Base-by-base conservation (phyloP, 2,888 invertebrate species). In the Hipparchia semele region DNA sequence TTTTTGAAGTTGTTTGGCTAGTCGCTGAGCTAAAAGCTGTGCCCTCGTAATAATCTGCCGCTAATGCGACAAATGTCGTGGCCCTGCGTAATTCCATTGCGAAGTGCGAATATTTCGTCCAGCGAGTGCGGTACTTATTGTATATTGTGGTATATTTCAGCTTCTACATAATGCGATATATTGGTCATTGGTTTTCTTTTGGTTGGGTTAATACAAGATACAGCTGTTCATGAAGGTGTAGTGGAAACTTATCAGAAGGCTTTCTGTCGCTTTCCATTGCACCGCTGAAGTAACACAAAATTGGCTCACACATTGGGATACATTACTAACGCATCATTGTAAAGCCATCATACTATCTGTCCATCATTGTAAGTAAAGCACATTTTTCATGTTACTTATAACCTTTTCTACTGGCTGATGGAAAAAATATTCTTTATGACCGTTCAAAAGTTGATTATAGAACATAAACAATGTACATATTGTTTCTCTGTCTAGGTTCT, bases 151-250 rank as follows among this genome's bases (percentile, higher is more conserved):
- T 92, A 92, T 90, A 92, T 94, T 94, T 94, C 94, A 94, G 94
- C 94, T 92, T 92, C 92, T 84, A 88, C 93, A 84, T 93, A 92
- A 90, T 89, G 90, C 89, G 92, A 90, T 90, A 88, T 90, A 89
- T 91, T 87, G 91, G 90, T 92, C 90, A 90, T 92, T 94, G 92
- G 92, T 93, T 92, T 91, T 92, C 92, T 93, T 93, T 93, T 89
- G 92, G 92, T 94, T 94, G 92, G 93, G 93, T 93, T 93, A 93
- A 94, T 94, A 93, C 94, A 94, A 94, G 94, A 94, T 94, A 94
- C 94, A 94, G 91, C 92, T 93, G 91, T 91, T 86, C 84, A 88
- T 87, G 88, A 87, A 88, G 86, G 93, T 94, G 93, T 92, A 91
- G 86, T 92, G 93, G 93, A 93, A 94, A 92, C 90, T 92, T 91